phyloP scores from a whole-genome alignment of 23 tunicate genomes.

The Halocynthia aurantium region DNA sequence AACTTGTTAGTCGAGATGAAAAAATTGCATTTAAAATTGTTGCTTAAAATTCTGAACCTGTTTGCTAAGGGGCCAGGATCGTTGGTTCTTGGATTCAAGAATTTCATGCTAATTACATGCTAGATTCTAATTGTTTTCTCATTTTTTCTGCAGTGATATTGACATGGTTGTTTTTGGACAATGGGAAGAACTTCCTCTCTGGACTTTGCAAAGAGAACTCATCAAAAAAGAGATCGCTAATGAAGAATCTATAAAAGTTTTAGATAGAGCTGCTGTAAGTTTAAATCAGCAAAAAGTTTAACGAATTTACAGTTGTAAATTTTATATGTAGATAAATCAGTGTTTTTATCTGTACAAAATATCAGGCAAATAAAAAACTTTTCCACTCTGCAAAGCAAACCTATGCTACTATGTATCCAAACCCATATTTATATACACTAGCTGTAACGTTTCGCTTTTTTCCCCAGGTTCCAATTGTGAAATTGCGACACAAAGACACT shows the following conservation, averaged over 20 bases:
- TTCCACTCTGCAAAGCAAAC: too few relatives aligned
- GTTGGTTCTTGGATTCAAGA: too few relatives aligned
- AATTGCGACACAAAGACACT: conserved; percentile 53
- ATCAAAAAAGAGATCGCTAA: conserved; percentile 47
- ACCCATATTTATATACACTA: too few relatives aligned
- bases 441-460: not conserved
- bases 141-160: conserved; percentile 59
- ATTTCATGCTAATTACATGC: not conserved
- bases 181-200: conserved; percentile 73
- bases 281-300: not conserved
- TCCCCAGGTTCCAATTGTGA: conserved; percentile 86
- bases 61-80: too few relatives aligned
- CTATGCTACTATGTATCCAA: too few relatives aligned
- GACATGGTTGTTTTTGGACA: conserved; percentile 90
- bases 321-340: too few relatives aligned
- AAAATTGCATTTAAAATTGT: not conserved
- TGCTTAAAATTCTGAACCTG: too few relatives aligned
- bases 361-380: too few relatives aligned
- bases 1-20: too few relatives aligned
- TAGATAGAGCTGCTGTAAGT: conserved; percentile 82
- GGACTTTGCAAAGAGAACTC: conserved; percentile 46
- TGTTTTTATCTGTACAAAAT: conserved; percentile 1
- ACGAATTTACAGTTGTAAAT: too few relatives aligned
- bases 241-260: conserved; percentile 40
- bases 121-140: not conserved